A percentile compares a stretch with the other conserved stretches of the same genome.
Conservation (phyloP, 2,113 vertebrate species). For the Neolamprologus modestus region DNA sequence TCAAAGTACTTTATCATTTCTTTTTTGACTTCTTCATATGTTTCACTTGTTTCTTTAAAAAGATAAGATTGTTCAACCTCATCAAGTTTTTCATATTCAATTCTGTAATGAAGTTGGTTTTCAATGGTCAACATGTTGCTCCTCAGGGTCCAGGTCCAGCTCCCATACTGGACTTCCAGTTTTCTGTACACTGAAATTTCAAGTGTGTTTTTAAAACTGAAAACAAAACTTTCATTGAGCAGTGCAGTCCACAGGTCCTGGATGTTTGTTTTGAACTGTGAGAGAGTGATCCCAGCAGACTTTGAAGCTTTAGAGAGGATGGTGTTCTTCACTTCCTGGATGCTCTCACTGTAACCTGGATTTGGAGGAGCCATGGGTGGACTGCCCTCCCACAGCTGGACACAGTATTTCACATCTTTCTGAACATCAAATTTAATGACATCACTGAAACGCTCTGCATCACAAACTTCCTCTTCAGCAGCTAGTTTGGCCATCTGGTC, state of each 20-base stretch:
- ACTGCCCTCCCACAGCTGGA: fast-evolving
- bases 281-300: too few species aligned
- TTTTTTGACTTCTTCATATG: fast-evolving
- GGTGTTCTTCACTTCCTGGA: too few species aligned
- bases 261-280: fast-evolving
- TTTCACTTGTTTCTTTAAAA: fast-evolving
- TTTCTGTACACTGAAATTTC: fast-evolving
- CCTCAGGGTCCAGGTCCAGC: fast-evolving
- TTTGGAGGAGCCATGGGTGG: too few species aligned
- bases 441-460: too few species aligned
- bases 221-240: fast-evolving
- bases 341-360: too few species aligned
- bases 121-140: fast-evolving
- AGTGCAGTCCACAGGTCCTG: fast-evolving
- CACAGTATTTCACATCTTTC: too few species aligned
- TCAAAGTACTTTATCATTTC: fast-evolving
- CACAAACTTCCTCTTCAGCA: fast-evolving
- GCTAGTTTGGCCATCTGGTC: too few species aligned
- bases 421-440: too few species aligned
- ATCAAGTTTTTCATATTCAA: fast-evolving
- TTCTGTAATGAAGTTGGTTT: background rate
- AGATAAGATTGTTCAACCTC: fast-evolving
- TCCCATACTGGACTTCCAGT: too few species aligned
- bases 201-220: too few species aligned
- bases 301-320: too few species aligned